Evolutionary conservation across 2,888 invertebrate species (phyloP).

Genomic region (Meloe dianella): DNA sequence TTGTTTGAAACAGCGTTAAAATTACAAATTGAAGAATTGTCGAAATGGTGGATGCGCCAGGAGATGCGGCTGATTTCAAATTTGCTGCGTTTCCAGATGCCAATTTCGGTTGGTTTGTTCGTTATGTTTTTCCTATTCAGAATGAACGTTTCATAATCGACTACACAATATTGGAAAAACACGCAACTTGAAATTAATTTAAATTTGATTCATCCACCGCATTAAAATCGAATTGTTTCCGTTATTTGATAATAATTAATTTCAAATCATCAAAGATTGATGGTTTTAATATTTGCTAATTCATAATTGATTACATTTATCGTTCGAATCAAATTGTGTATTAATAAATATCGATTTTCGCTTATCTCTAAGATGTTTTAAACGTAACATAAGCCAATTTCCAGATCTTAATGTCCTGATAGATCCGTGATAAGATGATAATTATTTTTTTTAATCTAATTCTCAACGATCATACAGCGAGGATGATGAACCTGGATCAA

Average conservation of each 20-base stretch:
- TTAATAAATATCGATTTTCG: neutral
- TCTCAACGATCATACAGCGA: slow-evolving; percentile 6
- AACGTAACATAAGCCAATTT: no score
- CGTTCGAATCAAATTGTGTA: slow-evolving; percentile 5
- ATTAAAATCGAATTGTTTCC: neutral
- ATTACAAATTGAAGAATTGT: no score
- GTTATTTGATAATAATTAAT: slow-evolving; percentile 13
- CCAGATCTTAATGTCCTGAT: neutral
- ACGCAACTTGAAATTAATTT: neutral
- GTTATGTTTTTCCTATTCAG: neutral
- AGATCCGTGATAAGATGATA: neutral
- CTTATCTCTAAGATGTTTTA: no score
- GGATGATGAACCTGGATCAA: slow-evolving; percentile 30
- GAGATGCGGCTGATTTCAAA: slow-evolving; percentile 1
- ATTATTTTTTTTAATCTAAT: neutral
- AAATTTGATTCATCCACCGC: slow-evolving; percentile 14
- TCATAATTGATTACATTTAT: slow-evolving; percentile 25
- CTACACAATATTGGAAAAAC: neutral
- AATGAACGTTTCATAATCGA: neutral
- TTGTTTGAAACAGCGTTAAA: no score
- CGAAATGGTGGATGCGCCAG: slow-evolving; percentile 20
- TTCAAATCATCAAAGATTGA: slow-evolving; percentile 26
- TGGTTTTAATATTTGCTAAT: slow-evolving; percentile 20
- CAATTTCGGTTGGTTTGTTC: no score
- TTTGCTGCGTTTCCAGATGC: neutral